A percentile compares a stretch with the other conserved stretches of the same genome.
Conservation (phyloP, 2,888 invertebrate species). For the Lasiommata megera region DNA sequence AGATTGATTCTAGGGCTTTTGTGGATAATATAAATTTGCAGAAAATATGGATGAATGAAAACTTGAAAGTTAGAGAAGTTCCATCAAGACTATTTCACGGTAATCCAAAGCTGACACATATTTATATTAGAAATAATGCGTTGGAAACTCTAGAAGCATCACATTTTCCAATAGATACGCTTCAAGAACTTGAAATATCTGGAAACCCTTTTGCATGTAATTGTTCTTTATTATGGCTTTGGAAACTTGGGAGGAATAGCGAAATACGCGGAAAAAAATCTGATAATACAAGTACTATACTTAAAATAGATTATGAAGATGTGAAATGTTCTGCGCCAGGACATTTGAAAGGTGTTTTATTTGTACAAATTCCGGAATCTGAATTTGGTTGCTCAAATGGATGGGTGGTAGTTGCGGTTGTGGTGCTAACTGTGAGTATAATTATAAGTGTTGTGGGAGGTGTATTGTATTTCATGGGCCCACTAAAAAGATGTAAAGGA, state of each 20-base stretch:
- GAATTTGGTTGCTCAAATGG: constrained; percentile 83
- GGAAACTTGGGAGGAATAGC: constrained; percentile 83
- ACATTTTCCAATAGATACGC: constrained; percentile 90
- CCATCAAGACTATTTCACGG: constrained; percentile 93
- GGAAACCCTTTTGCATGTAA: constrained; percentile 93
- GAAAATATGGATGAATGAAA: constrained; percentile 88
- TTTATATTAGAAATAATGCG: constrained; percentile 89
- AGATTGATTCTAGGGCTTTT: constrained; percentile 89
- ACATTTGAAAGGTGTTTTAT: constrained; percentile 73
- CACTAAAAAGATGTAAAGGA: constrained; percentile 76
- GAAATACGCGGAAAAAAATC: constrained; percentile 61
- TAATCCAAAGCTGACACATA: constrained; percentile 88
- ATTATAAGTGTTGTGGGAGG: constrained; percentile 76
- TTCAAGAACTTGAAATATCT: constrained; percentile 87
- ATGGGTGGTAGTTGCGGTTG: constrained; percentile 81
- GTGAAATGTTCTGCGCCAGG: constrained; percentile 82
- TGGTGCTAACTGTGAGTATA: constrained; percentile 77
- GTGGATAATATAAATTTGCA: constrained; percentile 92
- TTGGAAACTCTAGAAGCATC: constrained; percentile 88
- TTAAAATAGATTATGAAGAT: constrained; percentile 80
- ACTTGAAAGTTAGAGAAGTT: constrained; percentile 86
- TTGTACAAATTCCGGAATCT: constrained; percentile 82
- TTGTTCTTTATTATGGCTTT: constrained; percentile 93
- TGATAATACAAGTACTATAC: constrained; percentile 59
- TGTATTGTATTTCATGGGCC: constrained; percentile 75